Percentiles rank a stretch among this genome's conserved stretches.
Conservation (phyloP, 2,888 invertebrate species). For the Dryadula phaetusa region DNA sequence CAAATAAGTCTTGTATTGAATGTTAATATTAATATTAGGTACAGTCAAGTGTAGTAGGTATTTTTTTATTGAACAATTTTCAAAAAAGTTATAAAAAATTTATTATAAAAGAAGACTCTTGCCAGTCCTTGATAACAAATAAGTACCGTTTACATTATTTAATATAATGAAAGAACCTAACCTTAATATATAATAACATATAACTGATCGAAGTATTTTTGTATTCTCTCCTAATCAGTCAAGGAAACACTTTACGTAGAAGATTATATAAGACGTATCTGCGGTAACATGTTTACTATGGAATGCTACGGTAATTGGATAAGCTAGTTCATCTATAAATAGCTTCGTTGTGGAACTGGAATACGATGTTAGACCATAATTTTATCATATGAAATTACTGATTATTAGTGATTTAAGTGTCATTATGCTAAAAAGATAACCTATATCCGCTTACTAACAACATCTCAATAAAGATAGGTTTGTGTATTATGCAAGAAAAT, state of each 20-base stretch:
- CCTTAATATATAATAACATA: no score
- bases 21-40: neutral
- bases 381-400: constrained; percentile 10
- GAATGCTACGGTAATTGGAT: constrained; percentile 22
- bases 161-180: no score
- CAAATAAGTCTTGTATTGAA: neutral
- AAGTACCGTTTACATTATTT: no score
- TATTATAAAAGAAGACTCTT: no score
- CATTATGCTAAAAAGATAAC: neutral
- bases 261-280: constrained; percentile 3
- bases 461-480: neutral
- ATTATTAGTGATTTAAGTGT: constrained; percentile 11
- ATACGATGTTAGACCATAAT: neutral
- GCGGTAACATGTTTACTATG: constrained; percentile 5
- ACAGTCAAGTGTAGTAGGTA: neutral
- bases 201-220: no score
- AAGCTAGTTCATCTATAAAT: constrained; percentile 18
- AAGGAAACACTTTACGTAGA: neutral
- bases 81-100: no score
- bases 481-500: neutral
- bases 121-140: no score
- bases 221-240: no score
- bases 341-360: neutral
- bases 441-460: constrained; percentile 9
- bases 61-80: neutral